A percentile compares a stretch with the other conserved stretches of the same genome.
Conservation (phyloP, 2,113 vertebrate species). For the Sinocyclocheilus maitianheensis region DNA sequence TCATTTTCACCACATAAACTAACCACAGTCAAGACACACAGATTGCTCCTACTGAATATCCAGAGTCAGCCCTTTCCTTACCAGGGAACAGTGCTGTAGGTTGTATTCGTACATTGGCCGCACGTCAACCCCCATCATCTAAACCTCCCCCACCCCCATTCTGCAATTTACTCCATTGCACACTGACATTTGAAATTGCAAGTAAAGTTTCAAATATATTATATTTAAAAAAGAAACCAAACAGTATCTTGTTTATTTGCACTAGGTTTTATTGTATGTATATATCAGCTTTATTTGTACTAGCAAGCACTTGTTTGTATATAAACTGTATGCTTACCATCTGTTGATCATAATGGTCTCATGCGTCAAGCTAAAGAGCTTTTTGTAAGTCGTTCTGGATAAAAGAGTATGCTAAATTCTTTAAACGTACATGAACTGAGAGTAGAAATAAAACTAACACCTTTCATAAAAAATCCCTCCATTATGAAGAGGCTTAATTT, state of each 20-base stretch:
- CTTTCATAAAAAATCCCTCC: slow-evolving; percentile 47
- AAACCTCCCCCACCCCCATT: background rate
- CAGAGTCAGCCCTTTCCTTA: background rate
- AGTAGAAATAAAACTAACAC: slow-evolving; percentile 26
- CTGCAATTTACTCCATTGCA: background rate
- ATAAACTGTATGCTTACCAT: background rate
- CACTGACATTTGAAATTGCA: background rate
- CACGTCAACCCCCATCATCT: background rate
- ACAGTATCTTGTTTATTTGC: background rate
- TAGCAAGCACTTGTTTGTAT: background rate
- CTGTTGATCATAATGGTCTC: slow-evolving; percentile 20
- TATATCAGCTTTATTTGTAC: slow-evolving; percentile 2
- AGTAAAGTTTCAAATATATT: background rate
- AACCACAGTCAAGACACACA: background rate
- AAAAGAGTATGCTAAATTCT: background rate
- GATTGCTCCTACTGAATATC: background rate
- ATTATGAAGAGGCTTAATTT: slow-evolving; percentile 55
- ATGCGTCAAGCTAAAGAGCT: background rate
- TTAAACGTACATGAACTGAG: background rate
- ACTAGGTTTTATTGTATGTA: background rate
- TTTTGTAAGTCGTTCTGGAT: background rate
- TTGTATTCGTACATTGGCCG: background rate
- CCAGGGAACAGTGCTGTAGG: background rate
- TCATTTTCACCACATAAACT: slow-evolving; percentile 16
- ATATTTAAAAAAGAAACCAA: background rate